Base-by-base conservation (phyloP, 2,888 invertebrate species). In the Clistopyga incitator region DNA sequence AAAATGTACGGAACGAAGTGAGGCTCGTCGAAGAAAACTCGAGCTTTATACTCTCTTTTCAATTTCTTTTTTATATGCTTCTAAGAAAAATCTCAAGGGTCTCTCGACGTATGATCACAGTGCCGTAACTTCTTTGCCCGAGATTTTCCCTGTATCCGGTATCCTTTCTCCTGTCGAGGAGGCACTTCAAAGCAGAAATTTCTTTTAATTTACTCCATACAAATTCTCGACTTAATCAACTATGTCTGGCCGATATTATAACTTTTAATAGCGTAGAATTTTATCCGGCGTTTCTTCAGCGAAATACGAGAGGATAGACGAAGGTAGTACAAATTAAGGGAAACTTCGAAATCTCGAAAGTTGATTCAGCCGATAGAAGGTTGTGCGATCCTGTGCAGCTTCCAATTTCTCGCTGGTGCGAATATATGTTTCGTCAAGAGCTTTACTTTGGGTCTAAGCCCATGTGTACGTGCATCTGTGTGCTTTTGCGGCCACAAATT, bases 371-470 rank as follows among this genome's bases (percentile, higher is more conserved):
- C 13, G 3, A 56, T 25, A 15, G n/a, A 3, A 15, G 50, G 29
- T 42, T 15, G 1, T 20, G 25, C 29, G 56, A 20, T 42, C 23
- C 23, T n/a, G 15, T 54, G 23, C 54, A 56, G 45, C 11, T 23
- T 59, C n/a, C 50, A 4, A 29, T 56, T 56, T 42, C 54, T 23
- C 18, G 45, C 56, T 18, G 15, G 25, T 10, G 56, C 56, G 34
- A 20, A 56, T 54, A 75, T 77, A 54, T 70, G 38, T 76, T 71
- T 56, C 70, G 50, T 70, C 13, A 70, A 79, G 52, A 71, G 71
- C 75, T 82, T 82, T 82, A 76, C 65, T 71, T 79, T 76, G 20
- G 54, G 67, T 54, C 71, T 82, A 75, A 82, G 75, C 59, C 15
- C 15, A 59, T 59, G 50, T 56, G 47, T 64, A 52, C 59, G 20